These are phyloP conservation scores for Yasuhikotakia modesta DNA, from an alignment of 2,797 vertebrate genomes.

Conservation along the genomic window DNA sequence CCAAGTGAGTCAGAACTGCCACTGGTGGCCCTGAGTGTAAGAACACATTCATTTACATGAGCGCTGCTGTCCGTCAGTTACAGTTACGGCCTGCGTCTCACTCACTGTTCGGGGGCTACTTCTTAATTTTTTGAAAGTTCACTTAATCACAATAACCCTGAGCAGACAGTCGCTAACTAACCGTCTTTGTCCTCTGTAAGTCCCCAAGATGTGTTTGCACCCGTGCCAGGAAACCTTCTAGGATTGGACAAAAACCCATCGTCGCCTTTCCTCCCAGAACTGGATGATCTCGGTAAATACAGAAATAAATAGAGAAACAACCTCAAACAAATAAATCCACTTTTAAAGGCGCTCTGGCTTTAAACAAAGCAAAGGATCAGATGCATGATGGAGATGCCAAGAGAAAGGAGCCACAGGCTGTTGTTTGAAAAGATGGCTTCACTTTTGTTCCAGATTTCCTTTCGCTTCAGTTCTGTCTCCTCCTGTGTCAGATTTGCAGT, in stretches of 20 bases:
- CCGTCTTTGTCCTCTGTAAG: constrained; percentile 53
- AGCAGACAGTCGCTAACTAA: constrained; percentile 47
- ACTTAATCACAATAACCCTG: constrained; percentile 45
- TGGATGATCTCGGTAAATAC: constrained; percentile 57
- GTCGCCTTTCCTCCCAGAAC: constrained; percentile 48
- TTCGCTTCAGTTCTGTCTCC: constrained; percentile 48
- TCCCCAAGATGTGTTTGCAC: constrained; percentile 57
- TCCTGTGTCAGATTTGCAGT: constrained; percentile 46
- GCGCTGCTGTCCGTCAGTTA: background rate
- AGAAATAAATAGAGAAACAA: constrained; percentile 58
- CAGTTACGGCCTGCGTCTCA: background rate
- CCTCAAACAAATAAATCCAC: constrained; percentile 59
- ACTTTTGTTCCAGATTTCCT: constrained; percentile 55
- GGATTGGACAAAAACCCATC: constrained; percentile 54
- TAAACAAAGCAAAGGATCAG: constrained; percentile 61
- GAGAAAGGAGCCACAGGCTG: constrained; percentile 53
- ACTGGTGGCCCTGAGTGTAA: background rate
- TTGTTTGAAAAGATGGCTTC: constrained; percentile 60
- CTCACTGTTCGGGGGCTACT: constrained; percentile 45
- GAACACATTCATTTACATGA: background rate
- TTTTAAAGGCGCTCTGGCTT: constrained; percentile 56
- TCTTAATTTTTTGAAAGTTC: constrained; percentile 44
- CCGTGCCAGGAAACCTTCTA: constrained; percentile 55
- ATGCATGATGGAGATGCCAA: constrained; percentile 46
- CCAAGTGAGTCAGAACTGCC: background rate